Evolutionary conservation across 2,113 vertebrate genomes (phyloP), one percentile per base, ranked within the genome.

Genomic region (Xenopus borealis): DNA sequence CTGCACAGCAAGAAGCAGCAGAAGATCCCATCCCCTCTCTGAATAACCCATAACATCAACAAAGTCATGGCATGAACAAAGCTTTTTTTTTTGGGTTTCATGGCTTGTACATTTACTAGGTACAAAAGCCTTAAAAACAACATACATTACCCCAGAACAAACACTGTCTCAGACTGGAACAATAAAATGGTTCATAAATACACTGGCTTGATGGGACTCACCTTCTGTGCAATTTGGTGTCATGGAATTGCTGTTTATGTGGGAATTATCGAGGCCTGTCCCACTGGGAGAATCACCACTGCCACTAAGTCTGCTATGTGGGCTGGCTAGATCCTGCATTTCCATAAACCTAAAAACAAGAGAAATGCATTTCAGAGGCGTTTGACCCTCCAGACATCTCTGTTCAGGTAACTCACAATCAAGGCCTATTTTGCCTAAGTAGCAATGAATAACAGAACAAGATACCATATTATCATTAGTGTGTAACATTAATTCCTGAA

Each of bases 291-390:
- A 97, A 88, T 99, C 97, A 81, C 94, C 96, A 90, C 93, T 96
- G 95, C 93, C 96, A 96, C 97, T 98, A 80, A 98, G 93, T 93
- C 94, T 94, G 91, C 96, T 97, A 83, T 97, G 96, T 83, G 97
- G 97, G 93, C 95, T 98, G 91, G 95, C 95, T 94, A 99, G 93
- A 97, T 99, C 97, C 96, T 99, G 97, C 97, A 99, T 99, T 98
- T 99, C 97, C 97, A 99, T 99, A 98, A 95, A 99, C 97, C 97
- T 99, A 91, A 81, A 84, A 88, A 83, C 72, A 88, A 86, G 84
- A 40, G 33, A 84, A 76, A 75, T 45, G 44, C 53, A 33, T 62
- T 69, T 75, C 66, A 69, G 47, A 50, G 47, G 2, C 47, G 14
- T 16, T 2, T 50, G 10, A 50, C 11, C 11, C 47, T 50, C 12